A percentile compares a stretch with the other conserved stretches of the same genome.
These are phyloP conservation scores for Procambarus clarkii DNA, from an alignment of 1,140 invertebrate genomes.

Conservation along the genomic window DNA sequence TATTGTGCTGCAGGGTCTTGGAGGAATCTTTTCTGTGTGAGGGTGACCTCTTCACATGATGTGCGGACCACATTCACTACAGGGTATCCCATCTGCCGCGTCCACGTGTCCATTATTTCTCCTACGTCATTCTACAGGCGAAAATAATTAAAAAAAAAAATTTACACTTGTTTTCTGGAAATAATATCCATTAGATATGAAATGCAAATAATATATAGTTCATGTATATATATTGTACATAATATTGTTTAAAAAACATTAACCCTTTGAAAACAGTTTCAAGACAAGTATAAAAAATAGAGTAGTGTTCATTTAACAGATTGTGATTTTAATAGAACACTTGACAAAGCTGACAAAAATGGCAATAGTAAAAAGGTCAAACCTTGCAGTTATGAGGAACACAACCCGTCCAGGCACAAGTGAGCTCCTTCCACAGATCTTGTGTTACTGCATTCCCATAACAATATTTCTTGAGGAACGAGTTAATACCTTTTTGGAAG, in stretches of 20 bases:
- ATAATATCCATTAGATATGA: too few relatives aligned
- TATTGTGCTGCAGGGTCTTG: slow-evolving; percentile 79
- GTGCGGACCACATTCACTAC: slow-evolving; percentile 73
- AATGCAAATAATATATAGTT: too few relatives aligned
- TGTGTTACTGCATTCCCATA: slow-evolving; percentile 87
- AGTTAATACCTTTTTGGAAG: slow-evolving; percentile 84
- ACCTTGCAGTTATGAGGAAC: slow-evolving; percentile 24
- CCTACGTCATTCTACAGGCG: slow-evolving; percentile 52
- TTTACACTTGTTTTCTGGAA: neutral
- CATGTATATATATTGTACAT: too few relatives aligned
- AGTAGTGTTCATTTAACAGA: too few relatives aligned
- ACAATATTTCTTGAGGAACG: slow-evolving; percentile 84
- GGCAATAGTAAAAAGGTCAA: neutral
- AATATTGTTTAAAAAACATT: too few relatives aligned
- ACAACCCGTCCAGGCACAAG: slow-evolving; percentile 74
- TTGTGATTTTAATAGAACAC: too few relatives aligned
- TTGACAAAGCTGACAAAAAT: too few relatives aligned
- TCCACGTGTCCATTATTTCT: slow-evolving; percentile 77
- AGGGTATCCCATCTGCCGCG: slow-evolving; percentile 77
- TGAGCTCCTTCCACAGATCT: slow-evolving; percentile 84
- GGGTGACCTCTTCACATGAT: slow-evolving; percentile 76
- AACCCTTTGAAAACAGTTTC: too few relatives aligned
- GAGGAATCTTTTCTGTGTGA: slow-evolving; percentile 86
- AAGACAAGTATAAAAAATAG: too few relatives aligned
- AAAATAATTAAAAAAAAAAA: neutral